Conservation (phyloP, 2,113 vertebrate species). For the Terrapene triunguis region DNA sequence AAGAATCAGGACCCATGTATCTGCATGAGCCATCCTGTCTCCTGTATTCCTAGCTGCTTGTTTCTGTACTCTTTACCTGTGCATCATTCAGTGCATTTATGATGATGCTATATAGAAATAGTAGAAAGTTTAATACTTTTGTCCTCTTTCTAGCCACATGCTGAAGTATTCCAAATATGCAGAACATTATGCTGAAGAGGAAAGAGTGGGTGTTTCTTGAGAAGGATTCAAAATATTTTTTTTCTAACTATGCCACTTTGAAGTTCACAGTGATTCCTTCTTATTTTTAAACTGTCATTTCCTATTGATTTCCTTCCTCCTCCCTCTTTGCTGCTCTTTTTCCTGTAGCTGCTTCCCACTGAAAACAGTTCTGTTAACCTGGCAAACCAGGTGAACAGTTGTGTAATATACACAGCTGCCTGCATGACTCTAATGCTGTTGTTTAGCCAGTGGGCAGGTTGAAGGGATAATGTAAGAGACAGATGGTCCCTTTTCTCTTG, state of each 20-base stretch:
- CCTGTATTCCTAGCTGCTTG: not conserved
- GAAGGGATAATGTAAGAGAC: not conserved
- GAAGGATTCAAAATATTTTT: not conserved
- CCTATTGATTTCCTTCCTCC: not conserved
- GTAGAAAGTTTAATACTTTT: not conserved
- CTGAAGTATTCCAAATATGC: not conserved
- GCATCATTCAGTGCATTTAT: not conserved
- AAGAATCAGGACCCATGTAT: not conserved
- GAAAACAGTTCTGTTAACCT: not conserved
- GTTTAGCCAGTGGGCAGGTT: not conserved
- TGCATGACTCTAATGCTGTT: not conserved
- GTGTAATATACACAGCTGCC: not conserved
- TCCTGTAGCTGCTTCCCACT: not conserved
- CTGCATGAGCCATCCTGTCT: not conserved
- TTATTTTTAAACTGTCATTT: not conserved
- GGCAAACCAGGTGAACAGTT: not conserved
- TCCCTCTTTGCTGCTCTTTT: not conserved
- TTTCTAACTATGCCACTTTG: not conserved
- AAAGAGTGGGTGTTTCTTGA: not conserved
- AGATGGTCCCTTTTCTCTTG: not conserved
- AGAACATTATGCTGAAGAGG: not conserved
- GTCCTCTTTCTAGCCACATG: not conserved
- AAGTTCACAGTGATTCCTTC: not conserved
- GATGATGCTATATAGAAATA: not conserved
- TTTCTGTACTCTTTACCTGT: not conserved